Evolutionary conservation across 2,888 invertebrate genomes (phyloP), one percentile per base, ranked within the genome.

Genomic region (Cheilosia vernalis): DNA sequence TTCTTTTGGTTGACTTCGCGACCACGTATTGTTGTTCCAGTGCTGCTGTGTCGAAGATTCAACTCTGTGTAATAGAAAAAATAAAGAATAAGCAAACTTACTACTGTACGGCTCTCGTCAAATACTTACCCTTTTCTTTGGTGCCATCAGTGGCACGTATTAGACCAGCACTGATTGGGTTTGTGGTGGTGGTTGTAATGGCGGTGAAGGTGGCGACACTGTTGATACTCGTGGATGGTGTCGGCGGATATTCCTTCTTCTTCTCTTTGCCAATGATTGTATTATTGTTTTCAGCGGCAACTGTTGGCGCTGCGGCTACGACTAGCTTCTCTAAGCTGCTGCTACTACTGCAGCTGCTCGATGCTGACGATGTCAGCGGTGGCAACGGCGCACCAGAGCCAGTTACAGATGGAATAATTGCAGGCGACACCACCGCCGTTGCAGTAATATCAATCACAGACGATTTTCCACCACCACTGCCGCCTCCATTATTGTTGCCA

Each of bases 41-140:
- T 47, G 49, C 66, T 85, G 30, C 67, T 85, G 33, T 85, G 81
- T 37, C 85, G 85, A 27, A 63, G 70, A n/a, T 37, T 76, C 9
- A 72, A 51, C 47, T 85, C 85, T 85, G 21, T 19, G 24, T 15
- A 37, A 27, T 15, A 10, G 2, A 72, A 33, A 37, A 19, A 4
- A 67, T 17, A 5, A 10, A 13, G 17, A 37, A 67, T 42, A 30
- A 24, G 44, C 56, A n/a, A 47, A 21, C 51, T 21, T 2, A 17
- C 47, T 19, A 17, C 2, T 2, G 9, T 47, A 19, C 6, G 6
- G 17, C 47, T 4, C 2, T n/a, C 7, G 9, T 27, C 7, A 27
- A 47, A 9, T 10, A 49, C 84, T 79, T 87, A 92, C 92, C 92
- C 88, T 91, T 91, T 73, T 92, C 92, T 88, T 92, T 92, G 89